Conservation (phyloP, 1,140 invertebrate genomes). For the Bombus difficillimus region DNA sequence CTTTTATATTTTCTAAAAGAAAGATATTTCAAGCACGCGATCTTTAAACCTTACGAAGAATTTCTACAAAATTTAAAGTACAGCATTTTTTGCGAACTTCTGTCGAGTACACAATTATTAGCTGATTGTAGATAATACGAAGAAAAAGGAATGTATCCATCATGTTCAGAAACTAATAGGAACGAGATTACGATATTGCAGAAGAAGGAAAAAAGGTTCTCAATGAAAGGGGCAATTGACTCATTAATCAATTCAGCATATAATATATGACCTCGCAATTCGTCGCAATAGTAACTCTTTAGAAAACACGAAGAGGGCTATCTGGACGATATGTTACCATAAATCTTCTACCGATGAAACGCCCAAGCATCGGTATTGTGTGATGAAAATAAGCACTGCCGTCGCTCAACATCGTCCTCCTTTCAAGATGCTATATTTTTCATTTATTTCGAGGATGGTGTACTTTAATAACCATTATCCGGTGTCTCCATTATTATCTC, state of each 20-base stretch:
- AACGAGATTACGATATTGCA: not conserved
- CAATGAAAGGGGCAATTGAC: not conserved
- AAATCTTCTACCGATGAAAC: not conserved
- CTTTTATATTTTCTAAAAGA: no score
- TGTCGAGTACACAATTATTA: no score
- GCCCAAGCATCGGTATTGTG: not conserved
- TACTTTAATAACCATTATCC: constrained; percentile 9
- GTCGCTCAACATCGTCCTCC: not conserved
- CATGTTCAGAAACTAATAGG: no score
- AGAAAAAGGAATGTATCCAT: not conserved
- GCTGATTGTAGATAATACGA: not conserved
- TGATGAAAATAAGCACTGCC: not conserved
- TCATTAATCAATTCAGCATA: not conserved
- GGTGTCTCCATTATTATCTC: not conserved
- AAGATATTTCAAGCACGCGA: no score
- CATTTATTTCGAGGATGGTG: not conserved
- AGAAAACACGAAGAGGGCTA: not conserved
- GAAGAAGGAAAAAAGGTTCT: not conserved
- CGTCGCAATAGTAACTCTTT: not conserved
- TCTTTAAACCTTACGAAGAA: no score
- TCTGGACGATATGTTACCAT: not conserved
- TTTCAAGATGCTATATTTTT: not conserved
- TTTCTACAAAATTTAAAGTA: no score
- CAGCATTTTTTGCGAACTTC: no score
- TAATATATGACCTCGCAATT: not conserved